Percentiles rank a stretch among this genome's conserved stretches.
Conservation (phyloP, 2,888 invertebrate genomes). For the Pheosia tremula region DNA sequence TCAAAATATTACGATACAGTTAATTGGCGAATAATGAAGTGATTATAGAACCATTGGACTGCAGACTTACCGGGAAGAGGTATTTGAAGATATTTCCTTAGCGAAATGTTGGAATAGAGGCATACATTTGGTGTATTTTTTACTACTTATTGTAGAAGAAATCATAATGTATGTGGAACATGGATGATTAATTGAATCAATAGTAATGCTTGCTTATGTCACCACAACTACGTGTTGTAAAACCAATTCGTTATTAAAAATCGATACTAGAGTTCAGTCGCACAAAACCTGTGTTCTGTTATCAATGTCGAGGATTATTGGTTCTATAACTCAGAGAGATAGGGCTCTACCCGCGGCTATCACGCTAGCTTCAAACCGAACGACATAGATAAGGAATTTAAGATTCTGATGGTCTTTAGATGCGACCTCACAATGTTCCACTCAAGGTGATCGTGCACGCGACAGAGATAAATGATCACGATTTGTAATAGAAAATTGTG, state of each 20-base stretch:
- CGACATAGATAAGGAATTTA: slow-evolving; percentile 14
- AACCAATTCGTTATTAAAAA: background rate
- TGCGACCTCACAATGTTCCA: slow-evolving; percentile 4
- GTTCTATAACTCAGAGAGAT: slow-evolving; percentile 15
- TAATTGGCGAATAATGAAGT: no score
- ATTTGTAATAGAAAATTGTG: background rate
- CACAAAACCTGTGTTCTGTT: background rate
- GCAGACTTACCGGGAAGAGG: no score
- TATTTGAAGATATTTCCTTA: no score
- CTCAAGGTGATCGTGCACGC: background rate
- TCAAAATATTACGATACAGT: no score
- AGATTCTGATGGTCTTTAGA: slow-evolving; percentile 12
- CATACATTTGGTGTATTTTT: no score
- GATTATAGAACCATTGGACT: no score
- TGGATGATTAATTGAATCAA: no score
- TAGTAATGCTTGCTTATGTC: no score
- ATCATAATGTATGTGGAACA: no score
- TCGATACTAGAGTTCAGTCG: background rate
- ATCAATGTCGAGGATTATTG: slow-evolving; percentile 10
- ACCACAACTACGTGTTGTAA: no score
- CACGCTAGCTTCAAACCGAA: slow-evolving; percentile 2
- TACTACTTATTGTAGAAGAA: no score
- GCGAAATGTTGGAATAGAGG: no score
- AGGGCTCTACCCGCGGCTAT: slow-evolving; percentile 9
- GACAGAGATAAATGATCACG: background rate